phyloP scores from a whole-genome alignment of 2,113 vertebrate genomes.

The Solea solea region DNA sequence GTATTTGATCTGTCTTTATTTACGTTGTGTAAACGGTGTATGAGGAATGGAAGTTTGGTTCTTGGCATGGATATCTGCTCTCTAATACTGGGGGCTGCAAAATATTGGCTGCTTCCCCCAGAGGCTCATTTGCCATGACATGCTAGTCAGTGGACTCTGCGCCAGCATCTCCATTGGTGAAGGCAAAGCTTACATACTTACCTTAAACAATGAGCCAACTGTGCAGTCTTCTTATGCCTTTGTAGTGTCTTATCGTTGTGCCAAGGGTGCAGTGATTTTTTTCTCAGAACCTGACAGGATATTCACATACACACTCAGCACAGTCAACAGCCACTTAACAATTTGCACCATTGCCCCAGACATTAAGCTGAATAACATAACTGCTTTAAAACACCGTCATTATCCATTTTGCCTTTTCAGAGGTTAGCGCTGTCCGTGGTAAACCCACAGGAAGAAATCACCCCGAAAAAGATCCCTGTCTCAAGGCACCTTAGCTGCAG shows the following conservation, averaged over 20 bases:
- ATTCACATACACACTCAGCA: not conserved
- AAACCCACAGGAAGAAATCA: slow-evolving; percentile 32
- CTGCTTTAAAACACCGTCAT: slow-evolving; percentile 20
- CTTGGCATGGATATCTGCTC: too few relatives aligned
- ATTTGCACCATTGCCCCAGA: not conserved
- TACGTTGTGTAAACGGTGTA: too few relatives aligned
- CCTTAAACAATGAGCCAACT: not conserved
- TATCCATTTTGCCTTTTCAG: slow-evolving; percentile 6
- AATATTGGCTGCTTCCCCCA: too few relatives aligned
- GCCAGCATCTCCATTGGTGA: too few relatives aligned
- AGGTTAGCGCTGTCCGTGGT: slow-evolving; percentile 7
- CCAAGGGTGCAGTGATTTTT: not conserved
- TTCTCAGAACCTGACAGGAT: not conserved
- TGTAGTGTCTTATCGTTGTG: too few relatives aligned
- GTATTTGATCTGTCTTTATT: too few relatives aligned
- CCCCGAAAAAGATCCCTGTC: slow-evolving; percentile 24
- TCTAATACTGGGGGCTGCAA: too few relatives aligned
- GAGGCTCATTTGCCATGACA: too few relatives aligned
- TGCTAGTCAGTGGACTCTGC: too few relatives aligned
- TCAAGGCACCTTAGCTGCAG: slow-evolving; percentile 16
- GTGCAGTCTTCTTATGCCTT: not conserved
- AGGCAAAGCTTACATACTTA: not conserved
- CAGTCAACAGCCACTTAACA: not conserved
- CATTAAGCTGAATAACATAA: slow-evolving; percentile 8
- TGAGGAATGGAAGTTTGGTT: too few relatives aligned